Base-by-base conservation (phyloP, 2,888 invertebrate genomes). In the Bedellia somnulentella region DNA sequence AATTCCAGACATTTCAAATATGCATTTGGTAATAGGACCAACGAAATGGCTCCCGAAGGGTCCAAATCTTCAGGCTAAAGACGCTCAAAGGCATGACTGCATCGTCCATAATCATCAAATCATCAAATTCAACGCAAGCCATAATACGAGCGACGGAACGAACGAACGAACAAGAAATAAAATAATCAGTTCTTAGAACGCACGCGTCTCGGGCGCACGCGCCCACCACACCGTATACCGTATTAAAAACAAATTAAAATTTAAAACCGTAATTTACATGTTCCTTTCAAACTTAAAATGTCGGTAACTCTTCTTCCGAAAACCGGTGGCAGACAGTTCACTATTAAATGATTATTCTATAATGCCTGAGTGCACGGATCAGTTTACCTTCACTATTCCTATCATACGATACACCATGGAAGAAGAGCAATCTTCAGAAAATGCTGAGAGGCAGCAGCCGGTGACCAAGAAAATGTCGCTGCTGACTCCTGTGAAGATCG, bases 281-380 rank as follows among this genome's bases (percentile, higher is more conserved):
- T n/a, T n/a, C n/a, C n/a, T n/a, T n/a, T n/a, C 34, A 29, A 30
- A 22, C 18, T 26, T 39, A 62, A 50, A 53, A 64, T 63, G 62
- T 48, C 47, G 52, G 49, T 55, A 46, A 41, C 43, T 46, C 44
- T 43, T 30, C 39, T 43, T 39, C 44, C 40, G 29, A 44, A 43
- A 35, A 39, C 45, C 35, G 42, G 43, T 30, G 43, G 46, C 36
- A 38, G 40, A 39, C 44, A 41, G 41, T 44, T 45, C 33, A 42
- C 35, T 42, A 55, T 57, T 50, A 45, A 60, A 60, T 64, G 66
- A 57, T 37, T 38, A 32, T 30, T 29, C 32, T 49, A 66, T 45
- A 50, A 75, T 75, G 75, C 75, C 75, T 29, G 75, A 73, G 67
- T 73, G 70, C 44, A 68, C 71, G 24, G 73, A 75, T 43, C 57